A percentile compares a stretch with the other conserved stretches of the same genome.
Conservation (phyloP, 1,140 invertebrate species). For the Eriosoma lanigerum region DNA sequence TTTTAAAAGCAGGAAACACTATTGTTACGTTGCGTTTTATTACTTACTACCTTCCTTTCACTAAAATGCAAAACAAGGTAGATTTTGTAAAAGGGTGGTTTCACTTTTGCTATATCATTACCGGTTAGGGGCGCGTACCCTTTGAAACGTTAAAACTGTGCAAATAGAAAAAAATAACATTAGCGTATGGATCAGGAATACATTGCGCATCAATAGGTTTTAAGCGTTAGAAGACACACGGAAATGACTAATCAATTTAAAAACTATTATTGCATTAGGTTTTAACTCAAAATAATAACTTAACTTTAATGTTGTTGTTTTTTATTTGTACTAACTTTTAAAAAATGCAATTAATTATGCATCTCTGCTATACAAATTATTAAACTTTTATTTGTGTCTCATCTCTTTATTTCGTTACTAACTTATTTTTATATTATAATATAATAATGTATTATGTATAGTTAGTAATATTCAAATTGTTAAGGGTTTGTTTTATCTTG, state of each 20-base stretch:
- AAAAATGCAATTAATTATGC: too few relatives aligned
- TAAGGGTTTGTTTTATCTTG: too few relatives aligned
- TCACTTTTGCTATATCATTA: conserved; percentile 45
- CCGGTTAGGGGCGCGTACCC: conserved; percentile 36
- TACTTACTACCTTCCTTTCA: conserved; percentile 33
- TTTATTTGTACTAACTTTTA: background rate
- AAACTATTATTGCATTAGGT: background rate
- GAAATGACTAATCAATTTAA: conserved; percentile 46
- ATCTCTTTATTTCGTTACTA: too few relatives aligned
- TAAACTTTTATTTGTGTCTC: too few relatives aligned
- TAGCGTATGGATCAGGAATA: background rate
- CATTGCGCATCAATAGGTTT: background rate
- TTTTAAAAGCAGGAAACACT: conserved; percentile 50
- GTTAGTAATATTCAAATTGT: too few relatives aligned
- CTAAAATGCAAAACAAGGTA: conserved; percentile 20
- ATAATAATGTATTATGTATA: too few relatives aligned
- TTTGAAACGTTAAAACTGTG: conserved; percentile 31
- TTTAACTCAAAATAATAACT: conserved; percentile 7
- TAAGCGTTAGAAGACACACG: conserved; percentile 9
- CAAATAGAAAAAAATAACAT: conserved; percentile 38
- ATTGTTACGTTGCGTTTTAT: conserved; percentile 41
- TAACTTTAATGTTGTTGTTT: background rate
- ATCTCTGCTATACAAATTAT: too few relatives aligned
- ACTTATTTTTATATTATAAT: too few relatives aligned
- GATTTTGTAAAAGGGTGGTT: conserved; percentile 37